Evolutionary conservation across 2,888 invertebrate species (phyloP).

Genomic region (Drosophila mimica): DNA sequence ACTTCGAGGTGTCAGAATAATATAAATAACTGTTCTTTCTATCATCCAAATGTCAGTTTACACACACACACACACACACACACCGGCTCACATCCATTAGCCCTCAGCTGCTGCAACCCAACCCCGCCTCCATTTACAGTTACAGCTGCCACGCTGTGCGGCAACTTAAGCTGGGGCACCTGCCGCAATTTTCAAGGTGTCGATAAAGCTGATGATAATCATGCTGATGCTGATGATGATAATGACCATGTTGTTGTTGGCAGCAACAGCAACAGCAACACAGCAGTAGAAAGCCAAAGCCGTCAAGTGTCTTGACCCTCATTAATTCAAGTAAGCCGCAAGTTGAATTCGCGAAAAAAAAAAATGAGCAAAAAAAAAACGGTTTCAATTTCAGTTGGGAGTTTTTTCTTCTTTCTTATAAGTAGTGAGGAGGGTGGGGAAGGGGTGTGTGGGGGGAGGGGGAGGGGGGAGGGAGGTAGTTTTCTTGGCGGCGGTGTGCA

Average conservation of each 20-base stretch:
- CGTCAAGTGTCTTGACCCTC: constrained; percentile 76
- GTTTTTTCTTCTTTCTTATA: constrained; percentile 9
- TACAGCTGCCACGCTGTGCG: not conserved
- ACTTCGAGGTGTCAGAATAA: not conserved
- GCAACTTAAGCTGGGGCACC: constrained; percentile 35
- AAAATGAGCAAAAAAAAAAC: constrained; percentile 24
- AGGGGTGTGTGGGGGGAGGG: accelerated
- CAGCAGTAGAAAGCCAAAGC: constrained; percentile 61
- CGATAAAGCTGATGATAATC: constrained; percentile 34
- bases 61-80: not conserved
- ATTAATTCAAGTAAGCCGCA: constrained; percentile 74
- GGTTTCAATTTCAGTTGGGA: constrained; percentile 51
- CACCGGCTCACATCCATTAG: not conserved
- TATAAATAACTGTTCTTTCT: not conserved
- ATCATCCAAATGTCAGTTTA: not conserved
- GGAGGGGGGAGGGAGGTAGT: not conserved
- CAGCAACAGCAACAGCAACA: too few relatives aligned
- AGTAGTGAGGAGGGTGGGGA: not conserved
- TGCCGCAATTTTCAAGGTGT: constrained; percentile 64
- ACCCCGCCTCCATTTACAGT: not conserved
- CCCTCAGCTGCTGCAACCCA: constrained; percentile 1
- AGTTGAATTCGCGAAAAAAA: constrained; percentile 47
- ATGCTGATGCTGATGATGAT: constrained; percentile 13
- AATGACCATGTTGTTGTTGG: constrained; percentile 13
- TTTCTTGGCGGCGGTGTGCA: constrained; percentile 48